A percentile compares a stretch with the other conserved stretches of the same genome.
These are phyloP conservation scores for Sebastes fasciatus DNA, from an alignment of 2,113 vertebrate genomes.

Conservation along the genomic window DNA sequence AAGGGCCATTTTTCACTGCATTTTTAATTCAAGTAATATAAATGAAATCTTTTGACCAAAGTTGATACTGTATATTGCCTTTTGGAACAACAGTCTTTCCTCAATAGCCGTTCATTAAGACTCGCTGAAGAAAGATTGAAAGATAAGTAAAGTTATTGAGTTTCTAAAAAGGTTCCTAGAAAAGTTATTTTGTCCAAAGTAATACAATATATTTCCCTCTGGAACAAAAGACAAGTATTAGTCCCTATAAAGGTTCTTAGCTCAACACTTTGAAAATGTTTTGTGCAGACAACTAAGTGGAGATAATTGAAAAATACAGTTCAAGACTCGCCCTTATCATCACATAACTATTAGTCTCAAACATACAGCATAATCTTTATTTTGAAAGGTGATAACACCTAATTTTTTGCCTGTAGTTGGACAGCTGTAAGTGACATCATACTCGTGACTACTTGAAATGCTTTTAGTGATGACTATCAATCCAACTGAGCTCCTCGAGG, in stretches of 20 bases:
- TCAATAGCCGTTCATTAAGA: background rate
- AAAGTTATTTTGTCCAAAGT: background rate
- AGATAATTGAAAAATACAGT: background rate
- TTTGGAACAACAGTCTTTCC: background rate
- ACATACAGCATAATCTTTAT: background rate
- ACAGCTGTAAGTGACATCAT: constrained; percentile 63
- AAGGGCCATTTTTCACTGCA: background rate
- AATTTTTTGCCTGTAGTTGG: background rate
- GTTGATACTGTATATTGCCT: background rate
- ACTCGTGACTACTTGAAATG: constrained; percentile 41
- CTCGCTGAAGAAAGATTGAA: background rate
- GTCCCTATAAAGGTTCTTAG: background rate
- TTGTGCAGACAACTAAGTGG: background rate
- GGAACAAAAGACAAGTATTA: too few relatives aligned
- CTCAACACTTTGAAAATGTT: background rate
- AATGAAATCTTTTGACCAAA: background rate
- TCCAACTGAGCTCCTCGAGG: constrained; percentile 17
- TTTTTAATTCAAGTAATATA: background rate
- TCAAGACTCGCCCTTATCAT: background rate
- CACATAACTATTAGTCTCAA: constrained; percentile 1
- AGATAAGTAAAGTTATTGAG: background rate
- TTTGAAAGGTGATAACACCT: constrained; percentile 24
- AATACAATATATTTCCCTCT: too few relatives aligned
- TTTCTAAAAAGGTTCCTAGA: background rate
- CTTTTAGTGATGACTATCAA: constrained; percentile 57